Conservation (phyloP, 1,140 invertebrate species). For the Acromyrmex heyeri region DNA sequence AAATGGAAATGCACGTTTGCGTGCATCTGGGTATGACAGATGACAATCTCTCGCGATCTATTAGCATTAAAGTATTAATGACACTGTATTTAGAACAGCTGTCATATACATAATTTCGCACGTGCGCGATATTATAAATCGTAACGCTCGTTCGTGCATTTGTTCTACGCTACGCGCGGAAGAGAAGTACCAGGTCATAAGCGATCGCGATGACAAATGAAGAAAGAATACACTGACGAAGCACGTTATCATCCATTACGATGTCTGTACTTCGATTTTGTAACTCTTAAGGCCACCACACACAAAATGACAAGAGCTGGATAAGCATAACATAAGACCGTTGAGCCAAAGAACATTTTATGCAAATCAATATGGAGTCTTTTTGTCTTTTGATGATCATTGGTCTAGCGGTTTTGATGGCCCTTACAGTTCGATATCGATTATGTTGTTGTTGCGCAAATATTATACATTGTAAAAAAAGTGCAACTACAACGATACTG, state of each 20-base stretch:
- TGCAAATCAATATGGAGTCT: too few species aligned
- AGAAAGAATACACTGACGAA: conserved; percentile 18
- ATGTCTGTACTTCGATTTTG: not conserved
- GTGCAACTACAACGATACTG: too few species aligned
- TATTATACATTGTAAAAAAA: too few species aligned
- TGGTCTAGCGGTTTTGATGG: too few species aligned
- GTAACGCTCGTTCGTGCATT: conserved; percentile 13
- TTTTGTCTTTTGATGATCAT: too few species aligned
- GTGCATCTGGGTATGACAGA: conserved; percentile 27
- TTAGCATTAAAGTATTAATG: conserved; percentile 56
- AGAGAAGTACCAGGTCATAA: not conserved
- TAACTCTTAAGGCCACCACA: too few species aligned
- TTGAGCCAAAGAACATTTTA: too few species aligned
- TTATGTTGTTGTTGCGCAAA: too few species aligned
- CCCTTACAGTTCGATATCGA: too few species aligned
- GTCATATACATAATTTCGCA: conserved; percentile 37
- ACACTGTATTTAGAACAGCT: conserved; percentile 46
- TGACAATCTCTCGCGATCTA: conserved; percentile 52
- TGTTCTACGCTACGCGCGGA: not conserved
- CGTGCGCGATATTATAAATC: conserved; percentile 46
- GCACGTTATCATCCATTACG: conserved; percentile 19
- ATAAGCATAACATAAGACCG: too few species aligned
- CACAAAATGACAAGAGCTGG: too few species aligned
- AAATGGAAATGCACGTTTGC: conserved; percentile 40
- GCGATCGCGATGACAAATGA: conserved; percentile 29